phyloP scores from a whole-genome alignment of 2,888 invertebrate species.

The Nomada hirtipes region DNA sequence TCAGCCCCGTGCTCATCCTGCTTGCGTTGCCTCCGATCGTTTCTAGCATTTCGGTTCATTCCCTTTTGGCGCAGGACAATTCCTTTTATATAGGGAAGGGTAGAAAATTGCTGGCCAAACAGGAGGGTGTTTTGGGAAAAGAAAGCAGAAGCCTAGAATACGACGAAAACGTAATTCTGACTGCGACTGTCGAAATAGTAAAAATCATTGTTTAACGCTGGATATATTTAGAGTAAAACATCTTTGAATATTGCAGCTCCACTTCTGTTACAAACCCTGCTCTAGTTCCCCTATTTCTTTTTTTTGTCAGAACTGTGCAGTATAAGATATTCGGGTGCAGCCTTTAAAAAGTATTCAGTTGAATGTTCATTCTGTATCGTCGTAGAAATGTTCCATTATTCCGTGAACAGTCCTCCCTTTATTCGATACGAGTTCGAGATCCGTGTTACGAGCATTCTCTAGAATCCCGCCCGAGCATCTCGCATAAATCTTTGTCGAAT shows the following conservation, averaged over 20 bases:
- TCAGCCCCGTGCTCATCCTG: constrained; percentile 69
- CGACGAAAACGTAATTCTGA: neutral
- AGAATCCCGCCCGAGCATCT: constrained; percentile 21
- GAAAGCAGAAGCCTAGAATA: neutral
- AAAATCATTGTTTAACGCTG: no score
- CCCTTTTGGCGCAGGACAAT: neutral
- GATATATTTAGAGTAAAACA: no score
- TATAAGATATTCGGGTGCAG: no score
- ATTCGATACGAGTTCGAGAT: neutral
- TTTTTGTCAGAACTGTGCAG: no score
- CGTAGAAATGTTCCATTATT: neutral
- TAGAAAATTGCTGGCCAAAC: neutral
- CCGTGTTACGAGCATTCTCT: constrained; percentile 38
- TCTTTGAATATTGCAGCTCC: no score
- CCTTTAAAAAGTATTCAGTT: neutral
- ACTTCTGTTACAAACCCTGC: no score
- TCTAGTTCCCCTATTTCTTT: no score
- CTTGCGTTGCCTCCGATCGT: constrained; percentile 52
- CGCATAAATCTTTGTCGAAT: constrained; percentile 68
- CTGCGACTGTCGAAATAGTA: no score
- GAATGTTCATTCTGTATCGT: neutral
- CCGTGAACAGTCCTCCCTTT: neutral
- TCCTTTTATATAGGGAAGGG: neutral
- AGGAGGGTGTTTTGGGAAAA: neutral
- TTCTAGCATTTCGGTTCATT: constrained; percentile 42